Evolutionary conservation across 2,113 vertebrate genomes (phyloP).

Genomic region (Cyprinodon tularosa): DNA sequence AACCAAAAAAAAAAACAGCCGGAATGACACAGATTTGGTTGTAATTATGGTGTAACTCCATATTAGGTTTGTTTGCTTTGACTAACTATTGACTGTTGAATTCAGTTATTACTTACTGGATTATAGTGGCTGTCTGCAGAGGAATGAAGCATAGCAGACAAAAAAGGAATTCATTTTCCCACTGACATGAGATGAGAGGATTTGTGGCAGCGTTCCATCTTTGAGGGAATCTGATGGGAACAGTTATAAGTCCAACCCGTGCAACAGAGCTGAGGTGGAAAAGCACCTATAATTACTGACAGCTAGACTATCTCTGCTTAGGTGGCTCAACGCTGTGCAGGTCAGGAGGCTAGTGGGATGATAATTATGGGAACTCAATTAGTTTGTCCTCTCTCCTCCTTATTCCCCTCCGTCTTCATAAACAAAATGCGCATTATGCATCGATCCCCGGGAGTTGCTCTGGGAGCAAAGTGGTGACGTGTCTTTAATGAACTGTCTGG

Average conservation of each 20-base stretch:
- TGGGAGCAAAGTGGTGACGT: slow-evolving; percentile 49
- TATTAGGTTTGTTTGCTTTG: slow-evolving; percentile 72
- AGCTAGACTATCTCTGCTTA: slow-evolving; percentile 12
- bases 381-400: slow-evolving; percentile 54
- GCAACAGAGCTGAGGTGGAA: background rate
- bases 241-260: slow-evolving; percentile 1
- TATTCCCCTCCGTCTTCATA: slow-evolving; percentile 50
- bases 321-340: slow-evolving; percentile 7
- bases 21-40: slow-evolving; percentile 64
- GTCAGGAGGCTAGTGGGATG: slow-evolving; percentile 30
- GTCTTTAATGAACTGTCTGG: slow-evolving; percentile 67
- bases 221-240: background rate
- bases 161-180: slow-evolving; percentile 28
- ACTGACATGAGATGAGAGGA: slow-evolving; percentile 8
- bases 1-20: slow-evolving; percentile 43
- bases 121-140: slow-evolving; percentile 27
- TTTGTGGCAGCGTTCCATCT: slow-evolving; percentile 34
- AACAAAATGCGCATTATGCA: slow-evolving; percentile 64
- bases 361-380: slow-evolving; percentile 64
- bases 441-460: slow-evolving; percentile 57
- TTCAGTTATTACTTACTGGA: slow-evolving; percentile 70
- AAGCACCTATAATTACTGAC: slow-evolving; percentile 29
- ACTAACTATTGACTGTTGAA: slow-evolving; percentile 63
- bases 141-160: background rate
- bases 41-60: slow-evolving; percentile 70